Base-by-base conservation (phyloP, 2,797 vertebrate genomes). In the Xenentodon cancila region DNA sequence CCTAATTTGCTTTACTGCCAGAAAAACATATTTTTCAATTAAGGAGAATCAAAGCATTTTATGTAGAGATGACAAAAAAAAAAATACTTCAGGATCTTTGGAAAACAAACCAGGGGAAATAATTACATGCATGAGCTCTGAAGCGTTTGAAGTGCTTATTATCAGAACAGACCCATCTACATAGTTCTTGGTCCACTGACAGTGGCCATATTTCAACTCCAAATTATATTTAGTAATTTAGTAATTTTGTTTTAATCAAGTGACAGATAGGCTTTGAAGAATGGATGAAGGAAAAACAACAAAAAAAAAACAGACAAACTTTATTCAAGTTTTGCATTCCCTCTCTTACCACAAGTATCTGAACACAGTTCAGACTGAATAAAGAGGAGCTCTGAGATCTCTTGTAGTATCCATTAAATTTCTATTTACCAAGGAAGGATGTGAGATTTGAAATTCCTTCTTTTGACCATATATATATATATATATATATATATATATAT, bases 31-130 rank as follows among this genome's bases (percentile, higher is more conserved):
- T 66, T 72, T 66, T 0, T 0, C 13, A 27, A 73, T 77, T 46
- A 57, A 16, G 51, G 45, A 68, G 34, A 72, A 67, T 46, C 25
- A 46, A 64, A 55, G 62, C 48, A 65, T 66, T 50, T 68, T 56
- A 73, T 50, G 64, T 71, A 20, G 9, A 75, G 40, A 70, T 44
- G 63, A 58, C 46, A 13, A 37, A 13, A 68, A 75, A 81, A 84
- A 70, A 63, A 78, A 68, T 79, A 68, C 72, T 79, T 64, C 48
- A 70, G 13, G 30, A 63, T 59, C 20, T 34, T 16, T 17, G 59
- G 25, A 67, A 75, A 79, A 68, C 48, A 59, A 78, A 78, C 44
- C 47, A 49, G 16, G 8, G 9, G 19, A 64, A 60, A 54, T 66
- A 55, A 78, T 71, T 46, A 64, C 60, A 67, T 71, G 15, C 59